Evolutionary conservation across 2,113 vertebrate genomes (phyloP).

Genomic region (Nerophis ophidion): DNA sequence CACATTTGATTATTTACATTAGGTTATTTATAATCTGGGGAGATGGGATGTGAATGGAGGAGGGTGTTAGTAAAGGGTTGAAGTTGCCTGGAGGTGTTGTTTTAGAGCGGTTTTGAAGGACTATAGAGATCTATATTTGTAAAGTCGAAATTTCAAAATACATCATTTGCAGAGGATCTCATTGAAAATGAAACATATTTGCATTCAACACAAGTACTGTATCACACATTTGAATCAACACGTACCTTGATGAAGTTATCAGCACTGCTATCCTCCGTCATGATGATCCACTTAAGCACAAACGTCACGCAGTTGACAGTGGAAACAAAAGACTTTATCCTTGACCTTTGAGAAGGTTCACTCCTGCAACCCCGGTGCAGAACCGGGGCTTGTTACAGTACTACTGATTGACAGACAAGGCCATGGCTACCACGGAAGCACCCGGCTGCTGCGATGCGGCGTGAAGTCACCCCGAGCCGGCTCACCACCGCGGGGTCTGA

Average conservation of each 20-base stretch:
- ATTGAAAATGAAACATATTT: too few species aligned
- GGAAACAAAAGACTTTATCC: conserved; percentile 37
- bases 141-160: too few species aligned
- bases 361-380: conserved; percentile 9
- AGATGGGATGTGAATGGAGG: too few species aligned
- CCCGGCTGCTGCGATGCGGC: conserved; percentile 32
- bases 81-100: too few species aligned
- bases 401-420: conserved; percentile 24
- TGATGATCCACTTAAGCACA: conserved; percentile 47
- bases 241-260: conserved; percentile 84
- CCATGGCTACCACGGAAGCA: conserved; percentile 41
- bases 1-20: too few species aligned
- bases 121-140: too few species aligned
- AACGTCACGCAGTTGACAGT: conserved; percentile 29
- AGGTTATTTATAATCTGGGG: too few species aligned
- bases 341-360: conserved; percentile 36
- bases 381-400: conserved; percentile 32
- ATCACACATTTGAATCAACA: background rate
- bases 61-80: too few species aligned
- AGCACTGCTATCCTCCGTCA: conserved; percentile 79
- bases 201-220: too few species aligned
- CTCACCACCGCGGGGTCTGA: conserved; percentile 51
- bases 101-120: too few species aligned
- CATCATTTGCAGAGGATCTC: too few species aligned
- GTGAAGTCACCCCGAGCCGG: conserved; percentile 43